Evolutionary conservation across 1,140 invertebrate species (phyloP), one percentile per base, ranked within the genome.

Genomic region (Pygmarrhopalites habei): DNA sequence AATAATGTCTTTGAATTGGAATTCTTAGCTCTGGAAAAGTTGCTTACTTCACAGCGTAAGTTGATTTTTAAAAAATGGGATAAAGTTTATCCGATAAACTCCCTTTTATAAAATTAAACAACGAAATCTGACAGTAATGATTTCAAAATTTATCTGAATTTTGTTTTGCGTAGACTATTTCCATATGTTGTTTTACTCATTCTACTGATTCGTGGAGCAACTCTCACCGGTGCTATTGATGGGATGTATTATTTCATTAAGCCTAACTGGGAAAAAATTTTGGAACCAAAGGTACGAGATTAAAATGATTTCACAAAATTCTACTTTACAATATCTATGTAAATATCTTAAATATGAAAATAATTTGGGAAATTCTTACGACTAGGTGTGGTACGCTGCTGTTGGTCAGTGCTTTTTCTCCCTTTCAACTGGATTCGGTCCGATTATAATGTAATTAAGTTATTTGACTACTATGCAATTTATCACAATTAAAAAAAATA

Each of bases 1-100:
- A 26, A 30, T 5, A 23, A n/a, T 30, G 15, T 58, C 10, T 1
- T 17, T 43, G 19, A 25, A 39, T 58, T 58, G 10, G 5, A n/a
- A 23, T 91, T 15, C 86, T 90, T 74, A 88, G 84, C 68, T 84
- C 84, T 0, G 87, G 87, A 47, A 88, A 87, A 75, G 85, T 83
- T 2, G 68, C 74, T 29, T 77, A 76, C 62, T 73, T 77, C 63
- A 77, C 75, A 5, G 74, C 80, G n/a, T n/a, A n/a, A n/a, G n/a
- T n/a, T n/a, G n/a, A n/a, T n/a, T n/a, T n/a, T n/a, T n/a, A n/a
- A n/a, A n/a, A n/a, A n/a, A n/a, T n/a, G n/a, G n/a, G n/a, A n/a
- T n/a, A n/a, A n/a, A n/a, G n/a, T n/a, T n/a, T n/a, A n/a, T n/a
- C n/a, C n/a, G n/a, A n/a, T n/a, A n/a, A n/a, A n/a, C n/a, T n/a